Evolutionary conservation across 2,113 vertebrate genomes (phyloP).

Genomic region (Heloderma charlesbogerti): DNA sequence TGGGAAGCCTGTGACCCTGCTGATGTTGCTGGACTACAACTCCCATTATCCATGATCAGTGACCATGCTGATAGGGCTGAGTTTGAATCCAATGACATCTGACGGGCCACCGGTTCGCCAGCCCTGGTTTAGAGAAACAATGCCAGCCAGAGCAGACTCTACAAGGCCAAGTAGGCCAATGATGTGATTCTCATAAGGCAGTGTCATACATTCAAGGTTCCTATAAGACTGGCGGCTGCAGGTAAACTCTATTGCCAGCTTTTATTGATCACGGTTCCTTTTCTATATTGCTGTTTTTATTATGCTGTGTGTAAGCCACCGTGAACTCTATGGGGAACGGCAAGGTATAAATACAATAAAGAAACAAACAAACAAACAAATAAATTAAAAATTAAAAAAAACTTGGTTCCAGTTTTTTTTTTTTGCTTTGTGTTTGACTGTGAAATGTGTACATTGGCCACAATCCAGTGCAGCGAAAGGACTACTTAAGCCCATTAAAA

Average conservation of each 20-base stretch:
- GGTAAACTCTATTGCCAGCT: background rate
- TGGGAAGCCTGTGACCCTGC: background rate
- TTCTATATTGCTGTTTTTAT: background rate
- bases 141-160: background rate
- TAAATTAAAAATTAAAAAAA: too few relatives aligned
- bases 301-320: background rate
- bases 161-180: background rate
- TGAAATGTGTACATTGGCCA: background rate
- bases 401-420: background rate
- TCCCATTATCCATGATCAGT: background rate
- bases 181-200: background rate
- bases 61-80: background rate
- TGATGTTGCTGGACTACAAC: background rate
- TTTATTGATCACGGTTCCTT: background rate
- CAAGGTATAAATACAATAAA: background rate
- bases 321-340: background rate
- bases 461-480: background rate
- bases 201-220: background rate
- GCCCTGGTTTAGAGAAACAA: background rate
- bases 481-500: background rate
- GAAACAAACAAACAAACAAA: background rate
- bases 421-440: background rate
- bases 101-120: background rate
- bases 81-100: background rate
- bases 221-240: background rate